Base-by-base conservation (phyloP, 2,888 invertebrate species). In the Julus scanicus region DNA sequence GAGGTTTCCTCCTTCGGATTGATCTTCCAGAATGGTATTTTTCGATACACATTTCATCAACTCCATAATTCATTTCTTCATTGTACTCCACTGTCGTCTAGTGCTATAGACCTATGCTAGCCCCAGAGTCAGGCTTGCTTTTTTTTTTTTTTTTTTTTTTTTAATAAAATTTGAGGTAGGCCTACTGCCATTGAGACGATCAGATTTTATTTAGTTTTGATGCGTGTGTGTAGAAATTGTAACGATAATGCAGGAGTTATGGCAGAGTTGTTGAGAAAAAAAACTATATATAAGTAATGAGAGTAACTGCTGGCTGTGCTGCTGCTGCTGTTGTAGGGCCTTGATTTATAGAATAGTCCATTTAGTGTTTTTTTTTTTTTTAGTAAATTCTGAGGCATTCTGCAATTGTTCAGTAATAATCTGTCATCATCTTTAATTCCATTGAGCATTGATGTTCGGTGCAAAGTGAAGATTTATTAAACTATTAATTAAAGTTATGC, bases 41-140 rank as follows among this genome's bases (percentile, higher is more conserved):
- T 71, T 71, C 71, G 71, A 71, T 71, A 71, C 71, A 71, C 71
- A 71, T 71, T 71, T 71, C 71, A 71, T 71, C 71, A 71, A 71
- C 71, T 71, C 71, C 71, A 71, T 71, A 71, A 71, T 71, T 71
- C 71, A 71, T 71, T 71, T 71, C 71, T 71, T 71, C 71, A 71
- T 71, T 71, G 71, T 71, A n/a, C 71, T 71, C 71, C 71, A 71
- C 71, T 71, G 71, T 71, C 71, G 71, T 71, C 71, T 71, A 29
- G 29, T 20, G 9, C 63, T 63, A 63, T 63, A 63, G 63, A 20
- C 71, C 29, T n/a, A n/a, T 63, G 63, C n/a, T n/a, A 63, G 17
- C 53, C 15, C 9, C 15, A 17, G 63, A 63, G 63, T 63, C 9
- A 71, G 71, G 29, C 11, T 29, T 0, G 1, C 29, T 29, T 29